These are phyloP conservation scores for Lordiphosa stackelbergi DNA, from an alignment of 1,140 invertebrate species.

Conservation along the genomic window DNA sequence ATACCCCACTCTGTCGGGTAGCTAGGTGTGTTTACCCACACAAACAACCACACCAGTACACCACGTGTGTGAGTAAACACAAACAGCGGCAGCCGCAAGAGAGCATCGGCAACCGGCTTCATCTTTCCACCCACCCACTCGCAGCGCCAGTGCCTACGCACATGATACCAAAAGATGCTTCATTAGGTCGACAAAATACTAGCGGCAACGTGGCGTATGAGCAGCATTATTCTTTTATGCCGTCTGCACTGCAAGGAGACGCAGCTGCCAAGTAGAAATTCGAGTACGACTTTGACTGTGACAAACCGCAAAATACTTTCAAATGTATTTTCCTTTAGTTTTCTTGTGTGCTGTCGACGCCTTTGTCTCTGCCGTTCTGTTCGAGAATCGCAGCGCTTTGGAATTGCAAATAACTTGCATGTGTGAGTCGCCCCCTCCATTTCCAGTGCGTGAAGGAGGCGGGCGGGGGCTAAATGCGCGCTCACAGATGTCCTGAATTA, in stretches of 20 bases:
- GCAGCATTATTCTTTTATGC: constrained; percentile 38
- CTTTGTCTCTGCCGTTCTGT: constrained; percentile 14
- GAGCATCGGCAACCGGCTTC: constrained; percentile 21
- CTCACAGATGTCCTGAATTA: constrained; percentile 4
- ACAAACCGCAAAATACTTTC: constrained; percentile 5
- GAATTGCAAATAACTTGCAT: constrained; percentile 40
- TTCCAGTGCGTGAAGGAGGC: background rate
- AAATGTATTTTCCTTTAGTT: constrained; percentile 5
- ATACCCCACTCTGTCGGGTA: constrained; percentile 19
- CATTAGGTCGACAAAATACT: constrained; percentile 54
- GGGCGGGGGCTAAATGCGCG: constrained; percentile 1
- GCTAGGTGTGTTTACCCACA: constrained; percentile 14
- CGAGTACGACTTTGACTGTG: background rate
- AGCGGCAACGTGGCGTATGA: constrained; percentile 52
- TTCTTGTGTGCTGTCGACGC: constrained; percentile 1
- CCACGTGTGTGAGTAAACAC: constrained; percentile 6
- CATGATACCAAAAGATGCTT: constrained; percentile 32
- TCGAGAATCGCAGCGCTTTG: constrained; percentile 15
- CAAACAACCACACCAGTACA: background rate
- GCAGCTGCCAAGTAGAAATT: constrained; percentile 4
- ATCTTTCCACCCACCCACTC: constrained; percentile 8
- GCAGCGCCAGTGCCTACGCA: constrained; percentile 18
- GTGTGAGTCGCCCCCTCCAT: constrained; percentile 12
- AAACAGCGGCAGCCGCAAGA: constrained; percentile 28
- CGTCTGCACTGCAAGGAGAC: constrained; percentile 2